A percentile compares a stretch with the other conserved stretches of the same genome.
Evolutionary conservation across 2,888 invertebrate genomes (phyloP).

Genomic region (Drosophila testacea): DNA sequence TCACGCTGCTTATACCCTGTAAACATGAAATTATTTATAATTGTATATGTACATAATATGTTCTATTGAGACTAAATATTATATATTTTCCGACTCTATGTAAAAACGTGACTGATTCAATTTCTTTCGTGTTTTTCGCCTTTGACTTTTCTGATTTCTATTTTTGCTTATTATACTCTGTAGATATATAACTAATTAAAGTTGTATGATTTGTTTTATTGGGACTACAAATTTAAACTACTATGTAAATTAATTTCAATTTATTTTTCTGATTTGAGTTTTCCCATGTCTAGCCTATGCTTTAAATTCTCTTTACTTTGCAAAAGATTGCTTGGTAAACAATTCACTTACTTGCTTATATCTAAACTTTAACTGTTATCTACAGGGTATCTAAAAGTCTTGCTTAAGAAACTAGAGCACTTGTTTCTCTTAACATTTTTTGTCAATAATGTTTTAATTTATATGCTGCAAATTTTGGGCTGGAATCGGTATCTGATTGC

Average conservation of each 20-base stretch:
- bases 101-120: not conserved
- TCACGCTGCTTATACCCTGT: constrained; percentile 5
- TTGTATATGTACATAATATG: not conserved
- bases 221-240: no score
- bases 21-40: not conserved
- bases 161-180: not conserved
- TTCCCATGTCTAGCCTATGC: no score
- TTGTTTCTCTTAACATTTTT: not conserved
- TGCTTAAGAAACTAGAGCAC: not conserved
- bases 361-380: not conserved
- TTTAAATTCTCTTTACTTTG: no score
- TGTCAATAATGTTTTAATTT: constrained; percentile 73
- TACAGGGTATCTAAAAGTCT: constrained; percentile 6
- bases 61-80: not conserved
- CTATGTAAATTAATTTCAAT: no score
- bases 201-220: no score
- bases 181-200: not conserved
- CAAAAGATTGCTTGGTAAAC: no score
- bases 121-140: no score
- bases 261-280: no score
- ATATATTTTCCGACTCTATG: not conserved
- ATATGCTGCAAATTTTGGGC: constrained; percentile 57
- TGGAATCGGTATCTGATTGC: constrained; percentile 42
- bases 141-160: no score
- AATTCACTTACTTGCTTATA: not conserved